Conservation (phyloP, 2,888 invertebrate species). For the Glomeris marginata region DNA sequence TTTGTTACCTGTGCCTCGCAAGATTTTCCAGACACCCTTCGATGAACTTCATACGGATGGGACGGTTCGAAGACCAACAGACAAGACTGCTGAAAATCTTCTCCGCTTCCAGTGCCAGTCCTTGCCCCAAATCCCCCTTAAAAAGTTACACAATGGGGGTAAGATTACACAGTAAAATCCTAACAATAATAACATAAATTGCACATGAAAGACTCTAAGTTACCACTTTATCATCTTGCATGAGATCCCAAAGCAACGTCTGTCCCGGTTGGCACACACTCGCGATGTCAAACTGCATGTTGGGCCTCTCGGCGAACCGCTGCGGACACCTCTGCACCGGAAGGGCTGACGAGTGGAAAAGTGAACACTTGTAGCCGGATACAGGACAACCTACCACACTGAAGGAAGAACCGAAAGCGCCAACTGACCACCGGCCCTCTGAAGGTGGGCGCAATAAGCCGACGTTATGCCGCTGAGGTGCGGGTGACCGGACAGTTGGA, state of each 20-base stretch:
- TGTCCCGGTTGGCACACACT: constrained; percentile 82
- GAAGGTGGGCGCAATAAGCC: constrained; percentile 22
- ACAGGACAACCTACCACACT: neutral
- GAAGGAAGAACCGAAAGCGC: neutral
- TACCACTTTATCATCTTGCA: constrained; percentile 80
- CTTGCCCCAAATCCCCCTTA: constrained; percentile 74
- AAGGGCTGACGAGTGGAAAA: too few species aligned
- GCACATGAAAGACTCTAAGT: constrained; percentile 1
- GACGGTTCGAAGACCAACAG: constrained; percentile 77
- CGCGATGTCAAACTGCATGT: constrained; percentile 30
- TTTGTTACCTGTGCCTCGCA: constrained; percentile 73
- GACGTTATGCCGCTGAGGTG: constrained; percentile 29
- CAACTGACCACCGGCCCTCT: constrained; percentile 6
- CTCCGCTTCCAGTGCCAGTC: constrained; percentile 81
- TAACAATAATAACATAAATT: constrained; percentile 5
- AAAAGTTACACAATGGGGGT: too few species aligned
- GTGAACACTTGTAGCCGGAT: neutral
- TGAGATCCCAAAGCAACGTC: constrained; percentile 82
- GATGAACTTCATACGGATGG: constrained; percentile 83
- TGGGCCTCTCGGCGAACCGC: too few species aligned
- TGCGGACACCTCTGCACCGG: too few species aligned
- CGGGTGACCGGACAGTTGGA: constrained; percentile 23
- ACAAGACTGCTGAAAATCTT: constrained; percentile 77
- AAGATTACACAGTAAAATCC: too few species aligned
- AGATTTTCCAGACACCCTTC: constrained; percentile 85